Evolutionary conservation across 2,888 invertebrate genomes (phyloP).

Genomic region (Acrobeloides nanus): DNA sequence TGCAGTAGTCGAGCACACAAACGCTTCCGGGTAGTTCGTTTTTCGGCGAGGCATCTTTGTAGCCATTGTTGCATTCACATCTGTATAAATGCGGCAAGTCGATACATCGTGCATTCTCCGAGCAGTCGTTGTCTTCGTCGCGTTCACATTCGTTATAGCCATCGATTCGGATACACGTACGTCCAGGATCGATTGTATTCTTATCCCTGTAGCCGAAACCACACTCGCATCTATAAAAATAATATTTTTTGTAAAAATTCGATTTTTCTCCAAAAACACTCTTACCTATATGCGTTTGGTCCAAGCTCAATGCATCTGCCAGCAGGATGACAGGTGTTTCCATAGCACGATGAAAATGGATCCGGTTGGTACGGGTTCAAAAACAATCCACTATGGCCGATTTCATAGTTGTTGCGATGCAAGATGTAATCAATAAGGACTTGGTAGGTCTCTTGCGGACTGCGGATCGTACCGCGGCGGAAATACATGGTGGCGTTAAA

Average conservation of each 20-base stretch:
- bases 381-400: slow-evolving; percentile 49
- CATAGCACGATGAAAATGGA: slow-evolving; percentile 52
- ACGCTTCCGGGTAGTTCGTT: slow-evolving; percentile 40
- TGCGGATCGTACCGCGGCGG: slow-evolving; percentile 40
- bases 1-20: slow-evolving; percentile 50
- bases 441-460: slow-evolving; percentile 48
- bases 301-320: slow-evolving; percentile 50
- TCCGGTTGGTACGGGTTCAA: slow-evolving; percentile 45
- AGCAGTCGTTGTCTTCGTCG: slow-evolving; percentile 45
- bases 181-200: slow-evolving; percentile 48
- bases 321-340: slow-evolving; percentile 46
- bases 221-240: slow-evolving; percentile 50
- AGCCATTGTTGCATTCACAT: slow-evolving; percentile 50
- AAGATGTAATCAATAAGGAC: slow-evolving; percentile 42
- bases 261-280: no score
- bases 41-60: slow-evolving; percentile 41
- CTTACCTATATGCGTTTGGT: slow-evolving; percentile 45
- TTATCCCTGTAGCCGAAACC: slow-evolving; percentile 43
- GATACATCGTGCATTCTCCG: slow-evolving; percentile 48
- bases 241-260: no score
- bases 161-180: slow-evolving; percentile 41
- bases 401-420: slow-evolving; percentile 44
- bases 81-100: slow-evolving; percentile 52
- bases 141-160: slow-evolving; percentile 52
- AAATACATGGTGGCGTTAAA: slow-evolving; percentile 52